Base-by-base conservation (phyloP, 2,797 vertebrate species). In the Ctenopoma kingsleyae region DNA sequence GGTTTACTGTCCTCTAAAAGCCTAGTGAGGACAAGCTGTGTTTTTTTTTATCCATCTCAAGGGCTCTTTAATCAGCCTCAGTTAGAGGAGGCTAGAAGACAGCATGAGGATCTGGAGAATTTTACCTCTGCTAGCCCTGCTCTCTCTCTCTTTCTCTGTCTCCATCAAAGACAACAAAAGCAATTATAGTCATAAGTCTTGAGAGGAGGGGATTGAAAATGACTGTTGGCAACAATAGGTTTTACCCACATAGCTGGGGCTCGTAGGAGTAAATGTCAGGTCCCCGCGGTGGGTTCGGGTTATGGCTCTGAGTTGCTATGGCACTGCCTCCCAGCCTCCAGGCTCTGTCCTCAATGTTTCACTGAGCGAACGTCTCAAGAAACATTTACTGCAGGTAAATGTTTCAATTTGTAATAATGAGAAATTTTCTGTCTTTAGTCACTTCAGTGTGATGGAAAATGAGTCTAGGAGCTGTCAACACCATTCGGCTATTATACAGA, bases 241-340 rank as follows among this genome's bases (percentile, higher is more conserved):
- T 82, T 81, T 54, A 51, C 71, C 72, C 50, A 58, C 43, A 44
- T 64, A 50, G 61, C 23, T n/a, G 30, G 54, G 71, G 70, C 81
- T 76, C 66, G 7, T 62, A 81, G 74, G 83, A 84, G 77, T 79
- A 80, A 81, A 74, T 84, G 78, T 85, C 82, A 86, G 70, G 78
- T 87, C 82, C 84, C 84, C 30, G 65, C 36, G 51, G 87, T 53
- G 64, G 25, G 12, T 57, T 32, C 19, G 30, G 77, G 63, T 76
- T 81, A 79, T 44, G 67, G 74, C 71, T 65, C 71, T 57, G 11
- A 49, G 88, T 89, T 90, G 87, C 87, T 84, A 83, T 61, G 85
- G 64, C 47, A 68, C 81, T 20, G 50, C 59, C 65, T 46, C 48
- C 36, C 17, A 47, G 56, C 44, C 19, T 48, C 30, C 3, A 32